Evolutionary conservation across 1,140 invertebrate species (phyloP).

Genomic region (Penaeus vannamei): DNA sequence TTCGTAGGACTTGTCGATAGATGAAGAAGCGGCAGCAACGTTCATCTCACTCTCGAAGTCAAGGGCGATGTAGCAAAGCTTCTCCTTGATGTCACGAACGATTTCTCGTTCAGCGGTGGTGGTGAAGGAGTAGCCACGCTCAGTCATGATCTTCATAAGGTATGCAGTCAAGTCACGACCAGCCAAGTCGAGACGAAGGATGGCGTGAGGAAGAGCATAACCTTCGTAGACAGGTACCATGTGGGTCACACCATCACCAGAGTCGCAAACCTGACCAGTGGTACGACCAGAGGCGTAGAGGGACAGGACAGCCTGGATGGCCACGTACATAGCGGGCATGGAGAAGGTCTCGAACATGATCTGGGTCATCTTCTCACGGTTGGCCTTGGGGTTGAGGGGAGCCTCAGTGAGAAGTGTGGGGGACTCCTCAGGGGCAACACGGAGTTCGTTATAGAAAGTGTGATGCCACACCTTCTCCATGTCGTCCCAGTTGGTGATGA

Average conservation of each 20-base stretch:
- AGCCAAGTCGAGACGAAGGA: no score
- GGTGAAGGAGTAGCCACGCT: no score
- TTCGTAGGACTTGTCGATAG: no score
- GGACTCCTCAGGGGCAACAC: conserved; percentile 95
- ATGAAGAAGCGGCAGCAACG: no score
- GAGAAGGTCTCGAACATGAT: conserved; percentile 78
- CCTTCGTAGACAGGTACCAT: conserved; percentile 13
- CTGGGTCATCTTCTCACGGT: conserved; percentile 89
- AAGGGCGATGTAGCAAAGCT: no score
- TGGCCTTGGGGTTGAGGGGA: conserved; percentile 92
- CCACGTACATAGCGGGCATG: conserved; percentile 90
- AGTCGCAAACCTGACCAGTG: conserved; percentile 76
- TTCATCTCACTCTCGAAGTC: no score
- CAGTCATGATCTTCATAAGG: no score
- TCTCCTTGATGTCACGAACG: no score
- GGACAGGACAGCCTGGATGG: conserved; percentile 92
- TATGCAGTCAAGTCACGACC: no score
- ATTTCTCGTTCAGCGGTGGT: no score
- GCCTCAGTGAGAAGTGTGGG: conserved; percentile 91
- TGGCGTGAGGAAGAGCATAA: no score
- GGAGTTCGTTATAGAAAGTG: conserved; percentile 95
- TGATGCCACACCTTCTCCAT: conserved; percentile 99
- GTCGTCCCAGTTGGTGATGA: conserved; percentile 96
- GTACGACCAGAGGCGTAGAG: conserved; percentile 94
- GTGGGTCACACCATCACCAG: conserved; percentile 20